Base-by-base conservation (phyloP, 2,113 vertebrate genomes). In the Rhea pennata region DNA sequence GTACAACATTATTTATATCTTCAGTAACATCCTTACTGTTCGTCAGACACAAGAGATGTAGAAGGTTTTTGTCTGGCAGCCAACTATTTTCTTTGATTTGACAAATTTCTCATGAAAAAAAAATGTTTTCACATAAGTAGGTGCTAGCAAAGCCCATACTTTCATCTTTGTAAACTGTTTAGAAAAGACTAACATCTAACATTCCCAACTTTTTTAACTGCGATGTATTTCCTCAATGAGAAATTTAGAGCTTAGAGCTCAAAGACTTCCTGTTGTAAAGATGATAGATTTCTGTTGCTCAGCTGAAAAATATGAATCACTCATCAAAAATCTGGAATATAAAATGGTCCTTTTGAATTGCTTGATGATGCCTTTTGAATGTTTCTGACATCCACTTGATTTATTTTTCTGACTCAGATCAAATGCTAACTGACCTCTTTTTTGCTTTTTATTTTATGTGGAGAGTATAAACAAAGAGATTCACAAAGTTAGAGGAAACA, bases 291-390 rank as follows among this genome's bases (percentile, higher is more conserved):
- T 92, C 66, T 87, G 23, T 75, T 84, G 20, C 36, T 88, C 46
- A 93, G 4, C 40, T 77, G 85, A 80, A 92, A 96, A 94, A 87
- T 80, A 73, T 70, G 73, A 89, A 78, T 76, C 67, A 50, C 26
- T 95, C 58, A 80, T 80, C 40, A 95, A 88, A 94, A 96, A 86
- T 76, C 27, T 71, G 36, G 44, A 94, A 51, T 74, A 80, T 71
- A 42, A 95, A 96, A 27, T 51, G 7, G 15, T 81, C 14, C 16
- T 92, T 86, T 93, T 27, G 79, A 85, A 77, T 46, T 71, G 14
- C 70, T 90, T 94, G 67, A 85, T 51, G 51, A 80, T 59, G 17
- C 9, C n/a, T 86, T 97, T 91, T 92, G 42, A 93, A 84, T 86
- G 75, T 72, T 93, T 86, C 62, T 95, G 66, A 69, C 39, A 81